Evolutionary conservation across 2,797 vertebrate genomes (phyloP).

Genomic region (Peromyscus attwateri): DNA sequence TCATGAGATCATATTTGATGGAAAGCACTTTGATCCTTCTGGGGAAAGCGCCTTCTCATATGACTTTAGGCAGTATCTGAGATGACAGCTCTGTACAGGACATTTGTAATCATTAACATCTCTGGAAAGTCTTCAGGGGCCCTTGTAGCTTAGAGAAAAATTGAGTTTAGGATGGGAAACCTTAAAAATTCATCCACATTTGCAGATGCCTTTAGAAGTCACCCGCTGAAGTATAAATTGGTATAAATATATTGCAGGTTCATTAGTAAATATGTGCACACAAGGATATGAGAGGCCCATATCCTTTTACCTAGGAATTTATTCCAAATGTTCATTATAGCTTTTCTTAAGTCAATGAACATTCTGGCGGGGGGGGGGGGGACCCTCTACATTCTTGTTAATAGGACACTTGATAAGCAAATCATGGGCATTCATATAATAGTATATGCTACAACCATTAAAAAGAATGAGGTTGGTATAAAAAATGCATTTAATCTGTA

Average conservation of each 20-base stretch:
- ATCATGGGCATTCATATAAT: slow-evolving; percentile 21
- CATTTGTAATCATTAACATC: not conserved
- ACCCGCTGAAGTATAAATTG: not conserved
- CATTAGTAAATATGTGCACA: not conserved
- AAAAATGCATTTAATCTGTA: not conserved
- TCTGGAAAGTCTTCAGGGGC: not conserved
- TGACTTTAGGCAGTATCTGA: slow-evolving; percentile 29
- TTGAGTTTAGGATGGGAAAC: slow-evolving; percentile 3
- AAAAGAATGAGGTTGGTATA: slow-evolving; percentile 42
- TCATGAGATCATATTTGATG: not conserved
- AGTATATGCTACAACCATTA: not conserved
- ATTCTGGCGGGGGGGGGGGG: not conserved
- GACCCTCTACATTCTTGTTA: not conserved
- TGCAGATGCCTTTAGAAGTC: slow-evolving; percentile 46
- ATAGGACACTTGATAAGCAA: not conserved
- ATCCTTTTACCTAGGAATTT: slow-evolving; percentile 19
- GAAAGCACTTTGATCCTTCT: slow-evolving; percentile 9
- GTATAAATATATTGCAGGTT: not conserved
- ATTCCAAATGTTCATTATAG: not conserved
- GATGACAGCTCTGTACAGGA: not conserved
- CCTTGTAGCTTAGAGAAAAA: slow-evolving; percentile 23
- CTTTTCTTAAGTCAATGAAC: slow-evolving; percentile 3
- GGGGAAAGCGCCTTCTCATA: not conserved
- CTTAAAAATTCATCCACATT: slow-evolving; percentile 53
- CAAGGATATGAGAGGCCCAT: not conserved